A percentile compares a stretch with the other conserved stretches of the same genome.
These are phyloP conservation scores for Odobenus rosmarus DNA, from an alignment of 2,113 vertebrate genomes.

Conservation along the genomic window DNA sequence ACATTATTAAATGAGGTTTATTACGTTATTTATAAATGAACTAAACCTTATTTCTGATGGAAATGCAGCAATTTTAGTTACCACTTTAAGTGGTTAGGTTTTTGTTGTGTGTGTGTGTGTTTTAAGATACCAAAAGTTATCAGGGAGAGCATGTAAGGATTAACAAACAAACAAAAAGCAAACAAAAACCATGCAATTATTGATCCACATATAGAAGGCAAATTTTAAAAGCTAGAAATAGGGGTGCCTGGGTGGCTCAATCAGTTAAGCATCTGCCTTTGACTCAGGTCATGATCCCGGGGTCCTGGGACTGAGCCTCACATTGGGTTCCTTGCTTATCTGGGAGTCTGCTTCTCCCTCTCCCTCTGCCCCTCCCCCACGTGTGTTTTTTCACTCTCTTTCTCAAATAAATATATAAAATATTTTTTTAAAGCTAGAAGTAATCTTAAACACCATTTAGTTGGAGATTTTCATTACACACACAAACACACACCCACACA, in stretches of 20 bases:
- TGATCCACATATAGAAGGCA: background rate
- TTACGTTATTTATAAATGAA: constrained; percentile 88
- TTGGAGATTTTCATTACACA: background rate
- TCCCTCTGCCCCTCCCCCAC: background rate
- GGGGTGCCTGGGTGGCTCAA: background rate
- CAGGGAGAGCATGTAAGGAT: background rate
- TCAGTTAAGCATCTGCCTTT: background rate
- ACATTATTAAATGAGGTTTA: constrained; percentile 89
- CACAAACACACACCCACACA: background rate
- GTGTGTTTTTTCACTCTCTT: background rate
- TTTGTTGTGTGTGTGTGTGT: background rate
- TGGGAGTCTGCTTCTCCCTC: background rate
- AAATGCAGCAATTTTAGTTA: constrained; percentile 79
- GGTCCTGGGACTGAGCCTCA: background rate
- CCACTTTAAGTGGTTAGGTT: constrained; percentile 78
- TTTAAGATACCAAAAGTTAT: constrained; percentile 64
- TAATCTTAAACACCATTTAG: background rate
- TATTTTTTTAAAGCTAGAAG: background rate
- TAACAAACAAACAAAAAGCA: background rate
- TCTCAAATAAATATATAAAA: background rate
- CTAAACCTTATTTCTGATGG: constrained; percentile 81
- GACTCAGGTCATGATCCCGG: background rate
- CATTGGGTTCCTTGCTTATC: too few species aligned
- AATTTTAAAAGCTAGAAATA: constrained; percentile 3
- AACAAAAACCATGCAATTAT: background rate